Conservation (phyloP, 2,888 invertebrate genomes). For the Megamerina dolium region DNA sequence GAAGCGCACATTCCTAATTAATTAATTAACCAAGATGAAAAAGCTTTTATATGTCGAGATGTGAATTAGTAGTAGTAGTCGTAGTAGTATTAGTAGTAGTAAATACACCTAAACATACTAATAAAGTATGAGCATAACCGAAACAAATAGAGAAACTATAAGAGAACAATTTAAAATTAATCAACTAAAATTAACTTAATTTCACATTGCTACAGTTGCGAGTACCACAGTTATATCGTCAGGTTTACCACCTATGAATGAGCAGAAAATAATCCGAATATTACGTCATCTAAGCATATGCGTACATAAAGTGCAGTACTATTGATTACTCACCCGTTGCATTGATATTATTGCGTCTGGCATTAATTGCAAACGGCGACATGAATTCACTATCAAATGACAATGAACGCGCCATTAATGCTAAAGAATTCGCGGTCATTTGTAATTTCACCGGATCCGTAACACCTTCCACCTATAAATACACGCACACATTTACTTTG, state of each 20-base stretch:
- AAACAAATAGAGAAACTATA: background rate
- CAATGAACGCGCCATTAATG: slow-evolving; percentile 88
- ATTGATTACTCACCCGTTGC: slow-evolving; percentile 65
- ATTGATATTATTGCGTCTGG: slow-evolving; percentile 87
- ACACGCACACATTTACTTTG: background rate
- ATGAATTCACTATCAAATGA: slow-evolving; percentile 92
- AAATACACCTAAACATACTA: too few species aligned
- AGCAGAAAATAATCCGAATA: slow-evolving; percentile 11
- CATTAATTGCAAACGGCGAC: slow-evolving; percentile 93
- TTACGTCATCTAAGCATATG: background rate
- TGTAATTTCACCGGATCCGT: slow-evolving; percentile 72
- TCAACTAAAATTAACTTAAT: slow-evolving; percentile 19
- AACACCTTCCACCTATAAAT: slow-evolving; percentile 57
- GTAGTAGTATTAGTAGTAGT: too few species aligned
- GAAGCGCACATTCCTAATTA: too few species aligned
- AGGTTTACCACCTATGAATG: slow-evolving; percentile 83
- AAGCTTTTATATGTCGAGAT: too few species aligned
- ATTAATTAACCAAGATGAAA: too few species aligned
- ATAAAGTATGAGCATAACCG: too few species aligned
- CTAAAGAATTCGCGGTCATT: slow-evolving; percentile 88
- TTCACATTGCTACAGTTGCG: slow-evolving; percentile 78
- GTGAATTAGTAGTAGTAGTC: too few species aligned
- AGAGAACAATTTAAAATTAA: slow-evolving; percentile 8
- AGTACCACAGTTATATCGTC: slow-evolving; percentile 98
- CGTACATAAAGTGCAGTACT: background rate